Evolutionary conservation across 2,888 invertebrate genomes (phyloP).

Genomic region (Micoletzkya japonica): DNA sequence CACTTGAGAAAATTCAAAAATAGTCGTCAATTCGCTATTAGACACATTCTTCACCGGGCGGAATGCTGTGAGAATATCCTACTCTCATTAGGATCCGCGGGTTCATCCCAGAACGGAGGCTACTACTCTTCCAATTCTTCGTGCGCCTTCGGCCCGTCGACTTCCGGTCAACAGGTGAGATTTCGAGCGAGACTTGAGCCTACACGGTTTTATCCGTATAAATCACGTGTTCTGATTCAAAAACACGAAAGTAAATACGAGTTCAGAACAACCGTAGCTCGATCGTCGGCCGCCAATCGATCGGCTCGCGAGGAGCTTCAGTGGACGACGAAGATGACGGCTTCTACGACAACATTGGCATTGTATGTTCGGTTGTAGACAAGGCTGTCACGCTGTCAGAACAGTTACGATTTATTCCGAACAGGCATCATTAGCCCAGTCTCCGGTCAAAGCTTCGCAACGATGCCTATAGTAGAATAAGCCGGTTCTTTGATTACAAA

Average conservation of each 20-base stretch:
- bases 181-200: background rate
- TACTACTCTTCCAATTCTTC: conserved; percentile 54
- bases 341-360: conserved; percentile 60
- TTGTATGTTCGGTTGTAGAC: too few relatives aligned
- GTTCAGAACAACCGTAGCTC: conserved; percentile 40
- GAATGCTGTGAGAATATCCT: background rate
- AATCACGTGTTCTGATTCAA: too few relatives aligned
- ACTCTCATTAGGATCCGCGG: conserved; percentile 41
- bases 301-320: conserved; percentile 48
- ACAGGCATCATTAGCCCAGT: background rate
- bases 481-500: too few relatives aligned
- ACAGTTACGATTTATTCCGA: too few relatives aligned
- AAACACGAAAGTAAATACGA: too few relatives aligned
- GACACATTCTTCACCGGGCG: too few relatives aligned
- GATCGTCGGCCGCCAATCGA: conserved; percentile 43
- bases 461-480: too few relatives aligned
- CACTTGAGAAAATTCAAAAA: too few relatives aligned
- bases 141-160: conserved; percentile 31
- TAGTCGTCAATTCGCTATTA: too few relatives aligned
- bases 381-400: too few relatives aligned
- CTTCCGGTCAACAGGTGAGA: conserved; percentile 24
- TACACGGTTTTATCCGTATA: too few relatives aligned
- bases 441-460: background rate
- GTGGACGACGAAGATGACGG: conserved; percentile 55
- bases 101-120: conserved; percentile 53